These are phyloP conservation scores for Drosophila sordidula DNA, from an alignment of 2,888 invertebrate species.

Conservation along the genomic window DNA sequence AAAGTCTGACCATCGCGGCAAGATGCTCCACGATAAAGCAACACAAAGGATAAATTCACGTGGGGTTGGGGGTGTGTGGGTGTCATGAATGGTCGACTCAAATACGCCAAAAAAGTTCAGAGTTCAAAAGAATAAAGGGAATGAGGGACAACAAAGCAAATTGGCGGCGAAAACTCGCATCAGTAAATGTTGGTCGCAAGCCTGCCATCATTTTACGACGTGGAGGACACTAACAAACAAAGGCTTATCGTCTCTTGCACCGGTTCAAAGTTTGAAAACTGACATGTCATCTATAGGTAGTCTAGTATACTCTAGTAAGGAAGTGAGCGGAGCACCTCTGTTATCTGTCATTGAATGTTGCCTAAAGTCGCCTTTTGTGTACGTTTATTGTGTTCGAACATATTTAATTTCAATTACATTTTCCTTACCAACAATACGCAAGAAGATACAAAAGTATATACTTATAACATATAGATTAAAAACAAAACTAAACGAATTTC, in stretches of 20 bases:
- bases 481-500: too few relatives aligned
- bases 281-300: conserved; percentile 21
- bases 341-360: conserved; percentile 7
- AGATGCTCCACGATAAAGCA: conserved; percentile 13
- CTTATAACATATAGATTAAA: too few relatives aligned
- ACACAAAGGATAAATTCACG: conserved; percentile 24
- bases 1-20: conserved; percentile 19
- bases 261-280: conserved; percentile 34
- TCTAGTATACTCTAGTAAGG: conserved; percentile 1
- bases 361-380: not conserved
- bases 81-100: not conserved
- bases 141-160: conserved; percentile 57
- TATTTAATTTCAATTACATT: conserved; percentile 12
- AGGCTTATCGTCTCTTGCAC: conserved; percentile 37
- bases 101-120: conserved; percentile 28
- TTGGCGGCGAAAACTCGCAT: conserved; percentile 51
- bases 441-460: not conserved
- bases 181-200: conserved; percentile 39
- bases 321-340: not conserved
- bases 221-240: conserved; percentile 43
- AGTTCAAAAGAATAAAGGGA: conserved; percentile 53
- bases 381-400: not conserved
- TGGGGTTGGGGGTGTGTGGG: conserved; percentile 6
- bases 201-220: conserved; percentile 52
- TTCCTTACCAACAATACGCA: not conserved